Conservation (phyloP, 2,797 vertebrate species). For the Chromobotia macracanthus region DNA sequence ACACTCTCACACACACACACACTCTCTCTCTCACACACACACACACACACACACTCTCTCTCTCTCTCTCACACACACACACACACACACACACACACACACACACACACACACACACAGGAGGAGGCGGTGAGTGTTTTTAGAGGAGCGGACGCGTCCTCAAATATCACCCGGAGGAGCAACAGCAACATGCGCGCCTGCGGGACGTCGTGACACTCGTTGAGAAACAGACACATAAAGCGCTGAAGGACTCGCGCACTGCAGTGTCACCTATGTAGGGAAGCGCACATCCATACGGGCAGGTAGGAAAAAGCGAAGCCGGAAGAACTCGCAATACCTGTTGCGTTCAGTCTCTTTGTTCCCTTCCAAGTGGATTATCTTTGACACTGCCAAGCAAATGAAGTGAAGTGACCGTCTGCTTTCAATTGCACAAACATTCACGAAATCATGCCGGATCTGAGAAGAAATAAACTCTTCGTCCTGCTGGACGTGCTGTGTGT, state of each 20-base stretch:
- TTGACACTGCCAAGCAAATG: slow-evolving; percentile 30
- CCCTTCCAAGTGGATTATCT: slow-evolving; percentile 15
- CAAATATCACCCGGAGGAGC: not conserved
- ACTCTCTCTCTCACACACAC: not conserved
- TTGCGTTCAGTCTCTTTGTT: slow-evolving; percentile 58
- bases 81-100: not conserved
- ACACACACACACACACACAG: not conserved
- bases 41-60: slow-evolving; percentile 8
- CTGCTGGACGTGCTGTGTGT: slow-evolving; percentile 88
- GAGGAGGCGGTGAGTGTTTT: slow-evolving; percentile 38
- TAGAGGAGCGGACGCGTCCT: slow-evolving; percentile 12
- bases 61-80: too few species aligned
- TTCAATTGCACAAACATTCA: slow-evolving; percentile 5
- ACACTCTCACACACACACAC: too few species aligned
- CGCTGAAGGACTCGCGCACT: not conserved
- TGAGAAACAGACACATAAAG: not conserved
- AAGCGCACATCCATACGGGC: slow-evolving; percentile 49
- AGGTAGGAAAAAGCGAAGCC: slow-evolving; percentile 68
- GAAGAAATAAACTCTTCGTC: slow-evolving; percentile 85
- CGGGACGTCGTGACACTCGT: not conserved
- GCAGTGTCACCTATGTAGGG: slow-evolving; percentile 56
- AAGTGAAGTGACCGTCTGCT: slow-evolving; percentile 18
- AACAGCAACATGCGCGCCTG: not conserved
- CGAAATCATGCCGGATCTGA: slow-evolving; percentile 70
- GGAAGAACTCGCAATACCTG: slow-evolving; percentile 77